Base-by-base conservation (phyloP, 2,113 vertebrate species). In the Gadus macrocephalus region DNA sequence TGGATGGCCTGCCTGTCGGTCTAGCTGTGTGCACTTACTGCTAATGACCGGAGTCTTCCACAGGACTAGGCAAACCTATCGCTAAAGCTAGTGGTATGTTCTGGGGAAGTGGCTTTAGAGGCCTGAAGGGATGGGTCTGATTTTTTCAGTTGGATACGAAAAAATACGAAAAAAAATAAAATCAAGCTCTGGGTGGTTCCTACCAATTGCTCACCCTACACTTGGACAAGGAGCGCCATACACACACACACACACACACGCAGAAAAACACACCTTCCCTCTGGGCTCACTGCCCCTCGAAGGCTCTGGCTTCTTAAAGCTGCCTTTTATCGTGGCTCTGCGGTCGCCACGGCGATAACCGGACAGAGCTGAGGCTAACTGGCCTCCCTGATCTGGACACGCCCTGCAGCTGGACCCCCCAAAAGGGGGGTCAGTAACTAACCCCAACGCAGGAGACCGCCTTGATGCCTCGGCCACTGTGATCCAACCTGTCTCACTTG, bases 321-420 rank as follows among this genome's bases (percentile, higher is more conserved):
- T 20, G 53, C n/a, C 77, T 85, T 83, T 80, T 70, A 87, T 80
- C 79, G 65, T 53, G 59, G 15, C 65, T 69, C 8, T 64, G 70
- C 69, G 28, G 81, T 87, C 85, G 83, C 76, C 78, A 73, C 74
- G 4, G 78, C 16, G 78, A 86, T 86, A 89, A 80, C 49, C 61
- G 56, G 68, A 66, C 69, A 16, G 15, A 69, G 64, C 64, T 66
- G 75, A 76, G 68, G 74, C 77, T 53, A 74, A 76, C 68, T 38
- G 16, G 16, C 55, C 55, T 16, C 5, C 16, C 55, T 58, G 55
- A 58, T 58, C 8, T 49, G 42, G 12, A 49, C 42, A 14, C 8
- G 38, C 20, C 35, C 64, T 68, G 56, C 28, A 59, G 64, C 69
- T 66, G 15, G 9, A 69, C 66, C 56, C 59, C 73, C 74, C 2